Percentiles rank a stretch among this genome's conserved stretches.
These are phyloP conservation scores for Drosophila micromelanica DNA, from an alignment of 1,140 invertebrate genomes.

Conservation along the genomic window DNA sequence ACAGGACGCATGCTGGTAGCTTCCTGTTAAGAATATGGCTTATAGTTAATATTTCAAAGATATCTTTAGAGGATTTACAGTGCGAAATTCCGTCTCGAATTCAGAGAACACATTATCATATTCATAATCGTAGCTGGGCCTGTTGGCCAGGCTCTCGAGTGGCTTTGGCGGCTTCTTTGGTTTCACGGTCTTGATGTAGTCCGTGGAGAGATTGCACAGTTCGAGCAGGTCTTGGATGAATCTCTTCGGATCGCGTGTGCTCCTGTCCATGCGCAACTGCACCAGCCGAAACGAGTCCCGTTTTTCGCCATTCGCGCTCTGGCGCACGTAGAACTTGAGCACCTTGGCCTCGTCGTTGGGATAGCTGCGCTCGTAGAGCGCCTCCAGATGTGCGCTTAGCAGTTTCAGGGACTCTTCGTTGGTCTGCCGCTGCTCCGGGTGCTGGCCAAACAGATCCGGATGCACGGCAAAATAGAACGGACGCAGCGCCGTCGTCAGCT, in stretches of 20 bases:
- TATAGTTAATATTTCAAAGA: too few relatives aligned
- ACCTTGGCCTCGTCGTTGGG: conserved; percentile 85
- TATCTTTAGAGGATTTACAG: conserved; percentile 33
- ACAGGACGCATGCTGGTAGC: conserved; percentile 60
- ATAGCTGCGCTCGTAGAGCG: conserved; percentile 87
- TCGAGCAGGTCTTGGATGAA: conserved; percentile 92
- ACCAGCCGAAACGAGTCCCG: conserved; percentile 88
- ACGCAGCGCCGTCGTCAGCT: conserved; percentile 94
- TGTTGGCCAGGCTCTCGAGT: conserved; percentile 37
- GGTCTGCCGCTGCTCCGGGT: conserved; percentile 93
- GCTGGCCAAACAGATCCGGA: conserved; percentile 96
- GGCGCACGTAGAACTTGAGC: conserved; percentile 91
- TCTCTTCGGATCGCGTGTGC: conserved; percentile 87
- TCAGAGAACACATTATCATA: conserved; percentile 67
- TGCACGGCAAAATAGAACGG: conserved; percentile 98
- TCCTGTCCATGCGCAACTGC: conserved; percentile 85
- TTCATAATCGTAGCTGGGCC: conserved; percentile 60
- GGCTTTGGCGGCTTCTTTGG: conserved; percentile 21
- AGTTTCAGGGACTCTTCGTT: conserved; percentile 96
- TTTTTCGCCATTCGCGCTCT: conserved; percentile 85
- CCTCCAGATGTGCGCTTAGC: conserved; percentile 92
- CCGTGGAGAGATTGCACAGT: conserved; percentile 92
- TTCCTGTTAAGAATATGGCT: conserved; percentile 48
- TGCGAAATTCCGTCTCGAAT: conserved; percentile 58
- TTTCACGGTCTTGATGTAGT: conserved; percentile 91